These are phyloP conservation scores for Lucilia cuprina DNA, from an alignment of 1,140 invertebrate genomes.

Conservation along the genomic window DNA sequence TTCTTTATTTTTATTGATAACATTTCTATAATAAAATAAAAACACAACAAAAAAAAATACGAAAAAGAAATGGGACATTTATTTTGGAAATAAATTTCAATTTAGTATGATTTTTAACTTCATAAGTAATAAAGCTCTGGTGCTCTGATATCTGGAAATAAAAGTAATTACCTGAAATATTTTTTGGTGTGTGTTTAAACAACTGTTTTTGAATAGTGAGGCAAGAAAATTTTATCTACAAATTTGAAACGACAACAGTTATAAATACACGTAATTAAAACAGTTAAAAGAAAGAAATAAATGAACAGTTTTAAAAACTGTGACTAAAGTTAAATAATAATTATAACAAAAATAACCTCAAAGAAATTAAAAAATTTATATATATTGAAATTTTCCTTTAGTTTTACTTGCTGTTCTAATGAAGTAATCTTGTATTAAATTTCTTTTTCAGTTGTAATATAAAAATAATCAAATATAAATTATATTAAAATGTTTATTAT, in stretches of 20 bases:
- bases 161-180: not conserved
- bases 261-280: not conserved
- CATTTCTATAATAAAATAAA: conserved; percentile 1
- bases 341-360: no score
- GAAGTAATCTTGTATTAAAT: not conserved
- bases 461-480: not conserved
- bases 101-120: conserved; percentile 5
- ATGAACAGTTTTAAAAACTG: not conserved
- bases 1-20: conserved; percentile 1
- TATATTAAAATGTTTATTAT: not conserved
- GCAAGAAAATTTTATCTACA: not conserved
- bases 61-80: conserved; percentile 4
- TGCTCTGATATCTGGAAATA: not conserved
- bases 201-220: not conserved
- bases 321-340: not conserved
- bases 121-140: not conserved
- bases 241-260: not conserved
- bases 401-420: no score
- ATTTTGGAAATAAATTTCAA: not conserved
- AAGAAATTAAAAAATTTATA: no score
- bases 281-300: not conserved
- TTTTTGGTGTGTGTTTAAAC: not conserved
- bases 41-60: not conserved
- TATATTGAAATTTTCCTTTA: no score
- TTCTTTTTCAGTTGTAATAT: conserved; percentile 1